Base-by-base conservation (phyloP, 2,113 vertebrate species). In the Sylvietta virens region DNA sequence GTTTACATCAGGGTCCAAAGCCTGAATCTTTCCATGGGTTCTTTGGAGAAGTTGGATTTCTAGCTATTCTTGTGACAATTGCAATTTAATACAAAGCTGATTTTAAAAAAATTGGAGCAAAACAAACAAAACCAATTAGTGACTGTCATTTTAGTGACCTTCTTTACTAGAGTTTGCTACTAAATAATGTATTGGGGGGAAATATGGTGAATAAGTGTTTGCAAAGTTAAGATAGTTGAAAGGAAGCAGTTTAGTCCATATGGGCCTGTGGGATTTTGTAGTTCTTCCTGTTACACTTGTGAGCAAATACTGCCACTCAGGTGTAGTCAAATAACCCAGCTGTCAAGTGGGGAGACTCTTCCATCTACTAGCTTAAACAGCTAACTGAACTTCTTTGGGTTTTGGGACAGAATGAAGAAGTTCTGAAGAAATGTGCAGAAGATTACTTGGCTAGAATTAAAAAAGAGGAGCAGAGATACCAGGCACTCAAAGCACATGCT, bases 381-480 rank as follows among this genome's bases (percentile, higher is more conserved):
- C n/a, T 82, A 79, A 95, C 42, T 47, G 51, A 86, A 14, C 13
- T 71, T 10, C 47, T 76, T 65, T 10, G 4, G 11, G 4, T 88
- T 76, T 50, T 71, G 86, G 42, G 5, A 20, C 90, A 99, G 99
- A 99, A 99, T 37, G 99, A 99, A 90, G 98, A 98, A 61, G 98
- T 98, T 1, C 94, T 99, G 87, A 99, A 99, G 97, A 98, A 98
- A 65, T 99, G 98, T 51, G 98, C 97, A 10, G 98, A 99, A 91
- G 98, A 98, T 17, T 99, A 98, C 85, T 81, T 99, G 51, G 95
- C 56, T 12, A 97, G 98, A 69, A 97, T 99, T 51, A 98, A 98
- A 69, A 98, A 98, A 81, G 99, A 99, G 48, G 98, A 98, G 91
- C 98, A 98, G 96, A 97, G 99, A 17, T 99, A 99, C 44, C 98